These are phyloP conservation scores for Telmatochromis sp. DNA, from an alignment of 2,113 vertebrate genomes.

Conservation along the genomic window DNA sequence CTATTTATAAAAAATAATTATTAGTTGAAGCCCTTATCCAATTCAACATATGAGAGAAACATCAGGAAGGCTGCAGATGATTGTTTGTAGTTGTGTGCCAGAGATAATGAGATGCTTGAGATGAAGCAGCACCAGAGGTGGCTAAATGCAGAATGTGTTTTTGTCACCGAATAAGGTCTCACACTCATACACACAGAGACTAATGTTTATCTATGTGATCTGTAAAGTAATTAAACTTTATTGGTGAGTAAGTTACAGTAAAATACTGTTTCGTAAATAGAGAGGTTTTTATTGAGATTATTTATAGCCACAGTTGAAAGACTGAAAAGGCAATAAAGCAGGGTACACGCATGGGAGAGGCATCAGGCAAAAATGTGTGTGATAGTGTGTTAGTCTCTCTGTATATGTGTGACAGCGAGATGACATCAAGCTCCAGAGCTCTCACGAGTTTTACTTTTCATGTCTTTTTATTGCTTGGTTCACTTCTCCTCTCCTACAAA, in stretches of 20 bases:
- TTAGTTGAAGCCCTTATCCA: background rate
- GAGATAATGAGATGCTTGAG: background rate
- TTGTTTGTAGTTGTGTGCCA: background rate
- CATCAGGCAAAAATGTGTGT: background rate
- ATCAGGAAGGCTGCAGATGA: background rate
- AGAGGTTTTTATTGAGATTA: conserved; percentile 19
- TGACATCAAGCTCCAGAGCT: background rate
- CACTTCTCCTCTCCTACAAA: background rate
- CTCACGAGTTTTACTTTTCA: background rate
- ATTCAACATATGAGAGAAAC: background rate
- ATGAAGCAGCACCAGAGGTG: background rate
- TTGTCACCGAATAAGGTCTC: background rate
- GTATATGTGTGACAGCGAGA: background rate
- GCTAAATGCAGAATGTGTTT: background rate
- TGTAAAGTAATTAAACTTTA: background rate
- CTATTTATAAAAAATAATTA: background rate
- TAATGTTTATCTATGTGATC: background rate
- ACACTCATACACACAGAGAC: background rate
- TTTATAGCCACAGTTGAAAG: conserved; percentile 33
- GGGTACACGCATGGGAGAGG: conserved; percentile 2
- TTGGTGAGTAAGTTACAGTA: background rate
- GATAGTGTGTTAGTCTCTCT: background rate
- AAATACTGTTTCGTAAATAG: background rate
- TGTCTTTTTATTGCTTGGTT: background rate
- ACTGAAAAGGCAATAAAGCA: conserved; percentile 36